Conservation (phyloP, 2,888 invertebrate genomes). For the Rambutsinella grinnellia region DNA sequence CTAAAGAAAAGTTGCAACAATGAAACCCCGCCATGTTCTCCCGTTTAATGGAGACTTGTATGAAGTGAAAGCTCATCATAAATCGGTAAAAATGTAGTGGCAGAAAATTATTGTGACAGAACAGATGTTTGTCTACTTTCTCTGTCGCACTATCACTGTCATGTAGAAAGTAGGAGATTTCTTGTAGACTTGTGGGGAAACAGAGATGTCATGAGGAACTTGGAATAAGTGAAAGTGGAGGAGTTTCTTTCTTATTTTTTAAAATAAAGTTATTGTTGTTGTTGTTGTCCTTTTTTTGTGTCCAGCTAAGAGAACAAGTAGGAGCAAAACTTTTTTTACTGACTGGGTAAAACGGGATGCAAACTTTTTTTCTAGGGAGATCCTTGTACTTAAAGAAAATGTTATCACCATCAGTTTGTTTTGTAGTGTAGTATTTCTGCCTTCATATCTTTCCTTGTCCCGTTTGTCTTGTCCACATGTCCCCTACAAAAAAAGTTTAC, state of each 20-base stretch:
- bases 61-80: slow-evolving; percentile 60
- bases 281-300: slow-evolving; percentile 10
- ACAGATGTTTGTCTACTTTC: slow-evolving; percentile 57
- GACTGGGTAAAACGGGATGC: neutral
- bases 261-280: slow-evolving; percentile 8
- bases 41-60: no score
- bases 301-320: slow-evolving; percentile 1
- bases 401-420: slow-evolving; percentile 22
- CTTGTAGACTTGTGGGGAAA: no score
- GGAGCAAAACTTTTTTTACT: slow-evolving; percentile 10
- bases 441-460: slow-evolving; percentile 13
- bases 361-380: no score
- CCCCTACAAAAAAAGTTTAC: neutral
- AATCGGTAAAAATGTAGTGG: slow-evolving; percentile 61
- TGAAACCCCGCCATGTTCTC: no score
- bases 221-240: slow-evolving; percentile 1
- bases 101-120: slow-evolving; percentile 63
- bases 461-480: slow-evolving; percentile 3
- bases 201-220: no score
- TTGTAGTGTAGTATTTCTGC: slow-evolving; percentile 2
- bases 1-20: no score
- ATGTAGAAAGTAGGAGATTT: slow-evolving; percentile 5
- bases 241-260: neutral
- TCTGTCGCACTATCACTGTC: neutral
- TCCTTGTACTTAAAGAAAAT: neutral